Conservation (phyloP, 2,113 vertebrate genomes). For the Melanerpes formicivorus region DNA sequence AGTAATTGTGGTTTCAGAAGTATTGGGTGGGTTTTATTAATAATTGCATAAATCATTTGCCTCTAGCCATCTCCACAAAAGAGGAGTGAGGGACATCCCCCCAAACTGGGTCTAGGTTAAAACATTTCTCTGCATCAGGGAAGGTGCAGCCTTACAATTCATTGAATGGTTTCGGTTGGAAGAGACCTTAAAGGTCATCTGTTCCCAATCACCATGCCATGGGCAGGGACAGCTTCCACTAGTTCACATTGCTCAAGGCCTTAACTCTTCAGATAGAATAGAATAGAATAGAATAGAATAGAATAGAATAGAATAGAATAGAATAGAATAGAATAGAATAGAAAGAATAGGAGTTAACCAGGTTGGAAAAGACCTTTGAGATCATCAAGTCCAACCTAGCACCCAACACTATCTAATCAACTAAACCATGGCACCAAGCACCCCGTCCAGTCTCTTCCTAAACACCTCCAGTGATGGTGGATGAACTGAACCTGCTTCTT, state of each 20-base stretch:
- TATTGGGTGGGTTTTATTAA: neutral
- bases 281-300: neutral
- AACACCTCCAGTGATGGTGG: no score
- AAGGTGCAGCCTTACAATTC: neutral
- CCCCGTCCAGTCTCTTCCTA: no score
- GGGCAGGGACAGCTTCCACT: no score
- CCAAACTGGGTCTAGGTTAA: neutral
- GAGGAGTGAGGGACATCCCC: neutral
- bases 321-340: neutral
- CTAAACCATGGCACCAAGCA: no score
- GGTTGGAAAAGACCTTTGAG: no score
- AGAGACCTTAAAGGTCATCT: no score
- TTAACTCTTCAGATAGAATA: neutral
- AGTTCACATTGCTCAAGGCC: no score
- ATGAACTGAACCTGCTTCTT: neutral
- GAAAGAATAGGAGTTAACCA: no score
- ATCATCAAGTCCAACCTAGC: no score
- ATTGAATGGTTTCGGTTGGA: no score
- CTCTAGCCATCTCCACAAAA: neutral
- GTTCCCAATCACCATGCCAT: no score
- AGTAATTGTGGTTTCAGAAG: neutral
- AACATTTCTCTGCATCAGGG: neutral
- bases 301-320: neutral
- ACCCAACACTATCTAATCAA: no score
- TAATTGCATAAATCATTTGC: neutral